phyloP scores from a whole-genome alignment of 2,113 vertebrate genomes.

The Rhinopomastus cyanomelas region DNA sequence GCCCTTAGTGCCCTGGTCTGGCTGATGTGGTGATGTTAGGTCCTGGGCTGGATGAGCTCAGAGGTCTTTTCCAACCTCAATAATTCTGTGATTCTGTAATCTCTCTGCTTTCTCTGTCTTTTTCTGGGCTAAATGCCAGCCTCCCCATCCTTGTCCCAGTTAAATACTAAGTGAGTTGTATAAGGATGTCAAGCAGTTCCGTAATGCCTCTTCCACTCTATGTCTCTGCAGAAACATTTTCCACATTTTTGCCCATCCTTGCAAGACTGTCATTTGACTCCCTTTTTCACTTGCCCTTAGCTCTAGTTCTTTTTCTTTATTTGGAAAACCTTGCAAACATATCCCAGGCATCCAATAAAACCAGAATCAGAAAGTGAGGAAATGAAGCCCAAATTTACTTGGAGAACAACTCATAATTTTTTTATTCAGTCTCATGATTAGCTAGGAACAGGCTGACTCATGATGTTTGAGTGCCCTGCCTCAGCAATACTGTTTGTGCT shows the following conservation, averaged over 20 bases:
- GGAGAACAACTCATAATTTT: slow-evolving; percentile 37
- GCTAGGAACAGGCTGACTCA: slow-evolving; percentile 42
- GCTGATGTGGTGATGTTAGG: no score
- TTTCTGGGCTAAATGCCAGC: slow-evolving; percentile 10
- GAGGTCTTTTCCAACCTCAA: no score
- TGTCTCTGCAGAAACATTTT: not conserved
- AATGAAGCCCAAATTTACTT: slow-evolving; percentile 30
- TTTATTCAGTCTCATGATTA: slow-evolving; percentile 47
- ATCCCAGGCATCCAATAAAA: not conserved
- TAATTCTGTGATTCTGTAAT: no score
- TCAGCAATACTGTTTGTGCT: slow-evolving; percentile 27
- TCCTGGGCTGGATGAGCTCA: no score
- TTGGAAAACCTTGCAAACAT: not conserved
- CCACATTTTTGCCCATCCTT: not conserved
- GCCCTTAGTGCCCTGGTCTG: no score
- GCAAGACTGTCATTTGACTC: not conserved
- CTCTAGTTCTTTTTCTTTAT: not conserved
- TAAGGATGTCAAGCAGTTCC: not conserved
- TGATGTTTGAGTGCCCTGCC: slow-evolving; percentile 12
- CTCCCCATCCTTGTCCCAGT: slow-evolving; percentile 1
- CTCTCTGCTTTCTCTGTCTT: not conserved
- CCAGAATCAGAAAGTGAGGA: not conserved
- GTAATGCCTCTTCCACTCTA: not conserved
- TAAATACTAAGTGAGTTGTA: slow-evolving; percentile 37
- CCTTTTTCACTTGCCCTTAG: not conserved